Evolutionary conservation across 2,888 invertebrate genomes (phyloP), one percentile per base, ranked within the genome.

Genomic region (Drosophila helvetica): DNA sequence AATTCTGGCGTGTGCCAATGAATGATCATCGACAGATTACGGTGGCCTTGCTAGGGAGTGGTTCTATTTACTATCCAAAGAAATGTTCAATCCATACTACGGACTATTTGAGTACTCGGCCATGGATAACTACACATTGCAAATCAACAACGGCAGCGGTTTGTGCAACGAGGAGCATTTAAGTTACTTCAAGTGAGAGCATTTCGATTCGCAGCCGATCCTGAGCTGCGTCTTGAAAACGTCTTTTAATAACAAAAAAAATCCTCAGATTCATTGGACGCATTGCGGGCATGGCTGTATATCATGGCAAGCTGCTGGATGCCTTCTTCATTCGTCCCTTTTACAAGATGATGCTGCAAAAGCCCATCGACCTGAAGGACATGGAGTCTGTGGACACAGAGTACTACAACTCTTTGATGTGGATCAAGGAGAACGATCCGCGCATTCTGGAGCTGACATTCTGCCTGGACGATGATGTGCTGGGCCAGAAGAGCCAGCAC

Each of bases 1-100:
- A n/a, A n/a, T 1, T 10, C 4, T 12, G 9, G 18, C 2, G 1
- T 0, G 5, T 9, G 15, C 22, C 12, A 19, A 25, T 10, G 1
- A 5, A 2, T n/a, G 3, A 15, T 7, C 19, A 15, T 46, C 42
- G 12, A 0, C 95, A 93, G 99, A 99, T 93, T 99, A 99, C 92
- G 99, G 99, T 62, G 99, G 99, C 17, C 94, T 99, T 58, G 97
- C 98, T 0, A 94, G 99, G 71, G 99, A 99, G 93, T 99, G 99
- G 98, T 99, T 99, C 94, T 99, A 98, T 94, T 94, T 99, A 27
- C 93, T 99, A 12, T 99, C 99, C 1, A 98, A 98, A 92, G 99
- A 99, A 93, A 99, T 99, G 98, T 99, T 99, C 93, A 99, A 99
- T 94, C 99, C 99, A 0, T 99, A 99, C 92, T 99, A 99, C 93